These are phyloP conservation scores for Cyanoramphus novaezelandiae DNA, from an alignment of 2,113 vertebrate species.

Conservation along the genomic window DNA sequence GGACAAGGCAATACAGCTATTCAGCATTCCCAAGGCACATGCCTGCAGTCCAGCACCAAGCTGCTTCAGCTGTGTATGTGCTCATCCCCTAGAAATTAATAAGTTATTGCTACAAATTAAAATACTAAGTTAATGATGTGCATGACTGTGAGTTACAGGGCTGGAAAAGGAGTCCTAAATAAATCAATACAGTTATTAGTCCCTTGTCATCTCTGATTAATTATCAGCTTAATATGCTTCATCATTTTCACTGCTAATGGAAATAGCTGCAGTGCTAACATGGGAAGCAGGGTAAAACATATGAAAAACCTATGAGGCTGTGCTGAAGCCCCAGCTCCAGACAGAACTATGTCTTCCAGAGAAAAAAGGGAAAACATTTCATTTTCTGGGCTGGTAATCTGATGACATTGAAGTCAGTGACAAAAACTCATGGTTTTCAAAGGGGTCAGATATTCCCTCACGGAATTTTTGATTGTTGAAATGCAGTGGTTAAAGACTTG, in stretches of 20 bases:
- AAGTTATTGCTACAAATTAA: slow-evolving; percentile 49
- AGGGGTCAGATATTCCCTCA: accelerated
- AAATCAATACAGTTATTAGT: slow-evolving; percentile 70
- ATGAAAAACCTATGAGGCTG: not conserved
- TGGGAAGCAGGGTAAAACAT: not conserved
- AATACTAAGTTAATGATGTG: slow-evolving; percentile 39
- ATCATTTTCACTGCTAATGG: slow-evolving; percentile 29
- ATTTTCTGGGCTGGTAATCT: not conserved
- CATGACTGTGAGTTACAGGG: slow-evolving; percentile 20
- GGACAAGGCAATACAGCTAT: not conserved
- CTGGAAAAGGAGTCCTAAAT: slow-evolving; percentile 59
- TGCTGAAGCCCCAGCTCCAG: not conserved
- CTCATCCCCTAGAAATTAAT: slow-evolving; percentile 3
- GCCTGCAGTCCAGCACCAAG: not conserved
- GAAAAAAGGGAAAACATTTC: not conserved
- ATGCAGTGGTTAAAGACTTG: not conserved
- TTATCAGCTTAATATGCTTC: slow-evolving; percentile 57
- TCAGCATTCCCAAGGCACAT: not conserved
- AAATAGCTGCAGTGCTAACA: slow-evolving; percentile 17
- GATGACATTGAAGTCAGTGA: not conserved
- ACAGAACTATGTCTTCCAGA: not conserved
- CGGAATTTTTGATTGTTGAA: not conserved
- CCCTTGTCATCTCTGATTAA: slow-evolving; percentile 68
- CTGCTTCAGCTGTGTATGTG: accelerated
- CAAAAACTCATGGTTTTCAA: not conserved